Percentiles rank a stretch among this genome's conserved stretches.
Evolutionary conservation across 2,888 invertebrate genomes (phyloP).

Genomic region (Cryptocephalus moraei): DNA sequence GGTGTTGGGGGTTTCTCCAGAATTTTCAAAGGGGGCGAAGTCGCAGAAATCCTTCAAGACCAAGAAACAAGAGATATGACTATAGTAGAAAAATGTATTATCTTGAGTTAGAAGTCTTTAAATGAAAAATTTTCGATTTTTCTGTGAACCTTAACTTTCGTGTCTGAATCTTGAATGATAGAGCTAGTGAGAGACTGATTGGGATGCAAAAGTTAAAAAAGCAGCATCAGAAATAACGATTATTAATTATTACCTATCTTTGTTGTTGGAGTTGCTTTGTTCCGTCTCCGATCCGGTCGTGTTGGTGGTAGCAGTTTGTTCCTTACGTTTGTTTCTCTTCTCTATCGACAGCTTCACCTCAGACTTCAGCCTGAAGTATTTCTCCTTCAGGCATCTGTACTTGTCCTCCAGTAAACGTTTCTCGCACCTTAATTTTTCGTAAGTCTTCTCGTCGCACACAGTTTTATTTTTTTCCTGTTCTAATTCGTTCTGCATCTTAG

Average conservation of each 20-base stretch:
- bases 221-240: not conserved
- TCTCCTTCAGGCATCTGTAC: constrained; percentile 70
- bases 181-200: not conserved
- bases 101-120: no score
- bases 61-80: no score
- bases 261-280: constrained; percentile 61
- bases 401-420: constrained; percentile 66
- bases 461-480: constrained; percentile 27
- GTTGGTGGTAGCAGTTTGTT: constrained; percentile 45
- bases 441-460: constrained; percentile 32
- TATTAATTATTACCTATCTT: constrained; percentile 25
- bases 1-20: constrained; percentile 30
- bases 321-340: constrained; percentile 56
- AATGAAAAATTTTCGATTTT: no score
- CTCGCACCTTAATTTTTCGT: constrained; percentile 58
- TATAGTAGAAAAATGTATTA: no score
- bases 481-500: constrained; percentile 46
- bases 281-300: constrained; percentile 71
- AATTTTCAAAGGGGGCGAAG: constrained; percentile 7
- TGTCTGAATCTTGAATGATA: not conserved
- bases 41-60: not conserved
- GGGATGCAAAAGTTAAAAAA: not conserved
- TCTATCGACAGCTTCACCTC: constrained; percentile 72
- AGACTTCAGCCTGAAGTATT: constrained; percentile 68
- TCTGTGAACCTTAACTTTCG: no score